Evolutionary conservation across 2,888 invertebrate species (phyloP), one percentile per base, ranked within the genome.

Genomic region (Hirudinaria manillensis): DNA sequence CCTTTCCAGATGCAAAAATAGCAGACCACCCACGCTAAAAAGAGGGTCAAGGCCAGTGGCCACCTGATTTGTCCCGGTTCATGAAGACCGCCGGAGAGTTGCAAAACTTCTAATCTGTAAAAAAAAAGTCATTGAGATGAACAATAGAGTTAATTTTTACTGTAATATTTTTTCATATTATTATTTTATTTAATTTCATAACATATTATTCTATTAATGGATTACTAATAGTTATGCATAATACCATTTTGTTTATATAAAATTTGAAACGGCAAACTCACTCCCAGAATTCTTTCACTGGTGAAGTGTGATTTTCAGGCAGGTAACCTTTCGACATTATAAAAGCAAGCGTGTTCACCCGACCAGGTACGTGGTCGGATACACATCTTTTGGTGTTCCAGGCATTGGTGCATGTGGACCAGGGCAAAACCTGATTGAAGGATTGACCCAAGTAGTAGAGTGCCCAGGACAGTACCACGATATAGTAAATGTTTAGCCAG

Each of bases 1-100:
- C 98, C 98, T 87, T 97, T 96, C 94, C 95, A 96, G 83, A 97
- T 96, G 86, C 96, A 97, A 87, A 98, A 95, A 87, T 98, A 98
- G 86, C 96, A 96, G 78, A 97, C 87, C 77, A 97, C 89, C 98
- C 98, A 98, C 7, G 94, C 94, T 6, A 95, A 86, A 2, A 94
- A 87, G 3, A 99, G 87, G 3, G 94, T 94, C 6, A 93, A 91
- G 2, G 96, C 96, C 78, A 98, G 87, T 85, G 95, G 95, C 93
- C 94, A 96, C 78, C 95, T 89, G 74, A 98, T 89, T 78, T 88
- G 89, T 4, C 97, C 96, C 0, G 94, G 89, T 80, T 94, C 89
- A 78, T 95, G 94, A 71, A 99, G 92, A 29, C 96, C 96, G 6
- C 89, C 88, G 0, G 93, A 92, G 81, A 97, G 94, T 87, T 94